These are phyloP conservation scores for Nomada fabriciana DNA, from an alignment of 2,888 invertebrate species.

Conservation along the genomic window DNA sequence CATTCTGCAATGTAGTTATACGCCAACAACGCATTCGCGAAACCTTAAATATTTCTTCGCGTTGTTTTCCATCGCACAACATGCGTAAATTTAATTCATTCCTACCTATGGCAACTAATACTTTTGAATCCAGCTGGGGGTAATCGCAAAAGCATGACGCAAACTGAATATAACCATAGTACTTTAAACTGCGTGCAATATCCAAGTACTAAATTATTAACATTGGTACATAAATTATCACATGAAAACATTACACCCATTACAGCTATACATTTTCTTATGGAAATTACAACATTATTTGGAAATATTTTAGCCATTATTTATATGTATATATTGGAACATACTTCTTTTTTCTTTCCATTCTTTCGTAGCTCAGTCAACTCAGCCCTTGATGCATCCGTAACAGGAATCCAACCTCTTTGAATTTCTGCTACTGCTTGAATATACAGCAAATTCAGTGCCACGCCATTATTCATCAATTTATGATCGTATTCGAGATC, in stretches of 20 bases:
- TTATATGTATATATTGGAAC: conserved; percentile 1
- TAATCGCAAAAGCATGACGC: conserved; percentile 91
- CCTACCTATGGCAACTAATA: conserved; percentile 93
- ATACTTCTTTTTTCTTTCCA: conserved; percentile 93
- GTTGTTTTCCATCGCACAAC: conserved; percentile 87
- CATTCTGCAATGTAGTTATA: conserved; percentile 93
- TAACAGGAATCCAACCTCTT: conserved; percentile 92
- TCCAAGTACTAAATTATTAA: conserved; percentile 90
- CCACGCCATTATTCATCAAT: conserved; percentile 92
- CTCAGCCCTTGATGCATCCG: conserved; percentile 89
- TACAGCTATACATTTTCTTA: background rate
- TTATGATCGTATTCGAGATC: conserved; percentile 93
- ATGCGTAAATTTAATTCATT: conserved; percentile 92
- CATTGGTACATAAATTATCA: conserved; percentile 5
- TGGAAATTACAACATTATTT: background rate
- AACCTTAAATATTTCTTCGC: conserved; percentile 95
- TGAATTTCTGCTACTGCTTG: conserved; percentile 95
- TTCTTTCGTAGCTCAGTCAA: conserved; percentile 90
- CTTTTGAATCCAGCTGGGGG: conserved; percentile 88
- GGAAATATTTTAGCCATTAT: conserved; percentile 5
- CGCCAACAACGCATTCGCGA: conserved; percentile 99
- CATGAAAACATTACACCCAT: too few relatives aligned
- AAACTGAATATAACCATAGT: conserved; percentile 95
- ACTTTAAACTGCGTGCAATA: conserved; percentile 92
- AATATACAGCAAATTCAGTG: conserved; percentile 93